Evolutionary conservation across 2,113 vertebrate species (phyloP), one percentile per base, ranked within the genome.

Genomic region (Plectropomus leopardus): DNA sequence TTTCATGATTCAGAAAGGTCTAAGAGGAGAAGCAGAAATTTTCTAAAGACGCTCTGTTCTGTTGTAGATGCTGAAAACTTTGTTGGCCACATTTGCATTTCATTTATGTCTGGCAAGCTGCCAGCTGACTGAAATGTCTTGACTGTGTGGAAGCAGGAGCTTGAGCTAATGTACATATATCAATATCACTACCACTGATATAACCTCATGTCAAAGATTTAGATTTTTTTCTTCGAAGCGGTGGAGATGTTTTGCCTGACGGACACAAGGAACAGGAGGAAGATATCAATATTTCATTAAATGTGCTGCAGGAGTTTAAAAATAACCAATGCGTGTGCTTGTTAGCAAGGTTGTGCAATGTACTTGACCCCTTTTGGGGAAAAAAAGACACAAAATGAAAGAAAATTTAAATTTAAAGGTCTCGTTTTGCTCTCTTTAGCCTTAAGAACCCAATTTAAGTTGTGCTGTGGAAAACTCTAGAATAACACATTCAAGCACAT

Each of bases 1-100:
- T 44, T 66, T 72, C 45, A 57, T 80, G 67, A 83, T 72, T 90
- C 78, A 83, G 32, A 72, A 54, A 77, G 61, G 51, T 74, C 54
- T 40, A 45, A 71, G 55, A 70, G 76, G 59, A 78, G 68, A 64
- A 11, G 50, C 57, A 80, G 76, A 78, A 76, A 58, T 73, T 30
- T 32, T 61, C 42, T 42, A 55, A 73, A 53, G 10, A 55, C 53
- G 48, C 32, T 76, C 9, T 60, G 55, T 60, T 68, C 78, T 75
- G 34, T 58, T n/a, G 51, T 10, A 48, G 51, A 53, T 67, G 60
- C 48, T 63, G 48, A 47, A 65, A 78, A 79, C 50, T 34, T 75
- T 72, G 30, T 15, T 75, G n/a, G 32, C 13, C 13, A 0, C 48
- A 54, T 76, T 77, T 87, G 67, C 77, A 76, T 88, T 84, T 84